These are phyloP conservation scores for Callyntrura sp. DNA, from an alignment of 2,888 invertebrate species.

Conservation along the genomic window DNA sequence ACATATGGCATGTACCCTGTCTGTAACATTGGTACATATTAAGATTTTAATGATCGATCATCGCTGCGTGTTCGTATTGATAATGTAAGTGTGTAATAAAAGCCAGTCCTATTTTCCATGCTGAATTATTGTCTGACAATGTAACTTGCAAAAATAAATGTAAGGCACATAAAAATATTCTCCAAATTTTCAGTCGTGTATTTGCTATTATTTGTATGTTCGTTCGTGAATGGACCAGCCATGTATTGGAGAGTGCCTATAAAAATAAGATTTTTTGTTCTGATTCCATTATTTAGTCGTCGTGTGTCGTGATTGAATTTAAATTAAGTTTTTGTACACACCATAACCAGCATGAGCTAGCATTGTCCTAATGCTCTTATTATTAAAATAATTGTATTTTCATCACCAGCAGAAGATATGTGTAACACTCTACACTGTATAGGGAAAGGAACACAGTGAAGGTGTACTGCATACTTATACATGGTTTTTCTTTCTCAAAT, in stretches of 20 bases:
- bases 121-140: no score
- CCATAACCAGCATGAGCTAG: not conserved
- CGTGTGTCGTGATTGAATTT: conserved; percentile 47
- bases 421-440: not conserved
- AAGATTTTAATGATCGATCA: no score
- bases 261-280: not conserved
- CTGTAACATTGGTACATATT: no score
- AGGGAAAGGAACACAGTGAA: not conserved
- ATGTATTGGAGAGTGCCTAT: not conserved
- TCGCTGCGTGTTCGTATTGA: no score
- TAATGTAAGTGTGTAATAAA: no score
- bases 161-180: not conserved
- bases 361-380: conserved; percentile 2
- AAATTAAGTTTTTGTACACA: conserved; percentile 14
- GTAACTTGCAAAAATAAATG: no score
- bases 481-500: not conserved
- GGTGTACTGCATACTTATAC: no score
- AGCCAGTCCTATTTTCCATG: no score
- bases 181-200: not conserved
- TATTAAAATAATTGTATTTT: conserved; percentile 49
- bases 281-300: conserved; percentile 18
- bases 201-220: no score
- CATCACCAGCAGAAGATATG: not conserved
- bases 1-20: no score
- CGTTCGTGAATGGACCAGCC: not conserved